Conservation (phyloP, 2,888 invertebrate species). For the Andrena hattorfiana region DNA sequence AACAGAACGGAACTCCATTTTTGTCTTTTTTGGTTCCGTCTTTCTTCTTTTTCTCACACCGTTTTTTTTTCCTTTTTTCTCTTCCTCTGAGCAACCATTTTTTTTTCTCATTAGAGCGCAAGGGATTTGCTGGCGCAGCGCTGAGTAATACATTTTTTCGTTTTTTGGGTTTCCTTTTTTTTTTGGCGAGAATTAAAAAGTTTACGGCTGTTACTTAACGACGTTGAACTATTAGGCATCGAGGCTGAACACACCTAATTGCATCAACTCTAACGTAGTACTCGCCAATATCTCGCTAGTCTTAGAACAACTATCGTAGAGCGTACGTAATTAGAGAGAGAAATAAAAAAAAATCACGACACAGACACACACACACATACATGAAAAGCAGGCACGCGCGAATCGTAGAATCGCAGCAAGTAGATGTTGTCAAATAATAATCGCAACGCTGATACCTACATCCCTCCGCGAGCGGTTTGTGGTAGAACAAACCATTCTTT, state of each 20-base stretch:
- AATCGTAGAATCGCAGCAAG: conserved; percentile 62
- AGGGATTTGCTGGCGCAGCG: conserved; percentile 39
- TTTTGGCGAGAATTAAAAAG: conserved; percentile 24
- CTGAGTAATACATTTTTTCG: conserved; percentile 5
- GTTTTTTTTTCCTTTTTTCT: conserved; percentile 21
- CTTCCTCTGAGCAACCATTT: conserved; percentile 13
- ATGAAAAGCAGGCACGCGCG: conserved; percentile 55
- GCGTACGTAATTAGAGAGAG: conserved; percentile 13
- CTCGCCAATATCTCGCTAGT: conserved; percentile 41
- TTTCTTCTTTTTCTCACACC: conserved; percentile 20
- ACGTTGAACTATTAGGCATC: conserved; percentile 45
- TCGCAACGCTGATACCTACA: conserved; percentile 49
- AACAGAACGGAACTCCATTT: conserved; percentile 16
- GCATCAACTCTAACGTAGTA: conserved; percentile 65
- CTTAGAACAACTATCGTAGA: conserved; percentile 43
- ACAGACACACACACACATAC: conserved; percentile 14
- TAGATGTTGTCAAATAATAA: conserved; percentile 58
- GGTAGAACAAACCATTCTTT: conserved; percentile 48
- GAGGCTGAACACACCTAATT: conserved; percentile 56
- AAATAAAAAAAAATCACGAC: background rate
- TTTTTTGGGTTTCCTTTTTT: background rate
- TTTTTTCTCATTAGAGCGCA: conserved; percentile 44
- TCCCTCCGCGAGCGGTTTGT: conserved; percentile 48
- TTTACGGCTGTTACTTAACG: conserved; percentile 43
- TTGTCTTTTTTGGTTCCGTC: conserved; percentile 15